phyloP scores from a whole-genome alignment of 2,888 invertebrate species.

The Steinernema scapterisci region DNA sequence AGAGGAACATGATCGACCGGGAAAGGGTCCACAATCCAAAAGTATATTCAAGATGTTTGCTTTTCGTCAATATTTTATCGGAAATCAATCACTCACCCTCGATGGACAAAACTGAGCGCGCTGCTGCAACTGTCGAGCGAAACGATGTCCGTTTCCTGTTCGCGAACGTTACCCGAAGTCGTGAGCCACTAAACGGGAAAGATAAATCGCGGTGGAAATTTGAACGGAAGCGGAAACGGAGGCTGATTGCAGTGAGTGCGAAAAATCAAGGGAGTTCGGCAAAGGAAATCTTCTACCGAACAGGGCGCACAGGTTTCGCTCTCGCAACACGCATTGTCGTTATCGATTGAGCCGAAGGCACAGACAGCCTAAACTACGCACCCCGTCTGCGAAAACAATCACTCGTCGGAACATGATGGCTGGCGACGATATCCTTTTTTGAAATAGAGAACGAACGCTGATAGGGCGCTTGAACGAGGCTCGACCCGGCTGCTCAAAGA shows the following conservation, averaged over 20 bases:
- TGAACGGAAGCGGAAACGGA: not conserved
- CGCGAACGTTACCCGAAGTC: conserved; percentile 24
- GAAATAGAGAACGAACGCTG: not conserved
- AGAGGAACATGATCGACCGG: no score
- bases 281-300: conserved; percentile 13
- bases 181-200: conserved; percentile 24
- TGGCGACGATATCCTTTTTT: conserved; percentile 4
- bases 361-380: conserved; percentile 23
- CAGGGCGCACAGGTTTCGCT: conserved; percentile 18
- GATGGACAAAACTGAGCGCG: conserved; percentile 35
- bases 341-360: conserved; percentile 21
- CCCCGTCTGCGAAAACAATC: conserved; percentile 27
- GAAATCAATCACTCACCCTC: not conserved
- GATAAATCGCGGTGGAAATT: not conserved
- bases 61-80: no score
- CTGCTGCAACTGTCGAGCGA: conserved; percentile 48
- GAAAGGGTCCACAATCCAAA: no score
- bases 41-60: no score
- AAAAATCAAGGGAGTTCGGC: not conserved
- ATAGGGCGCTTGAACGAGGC: not conserved
- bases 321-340: conserved; percentile 1
- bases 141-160: conserved; percentile 34
- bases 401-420: conserved; percentile 20
- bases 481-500: no score
- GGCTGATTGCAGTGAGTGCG: not conserved